A percentile compares a stretch with the other conserved stretches of the same genome.
Conservation (phyloP, 2,888 invertebrate genomes). For the Noctua pronuba region DNA sequence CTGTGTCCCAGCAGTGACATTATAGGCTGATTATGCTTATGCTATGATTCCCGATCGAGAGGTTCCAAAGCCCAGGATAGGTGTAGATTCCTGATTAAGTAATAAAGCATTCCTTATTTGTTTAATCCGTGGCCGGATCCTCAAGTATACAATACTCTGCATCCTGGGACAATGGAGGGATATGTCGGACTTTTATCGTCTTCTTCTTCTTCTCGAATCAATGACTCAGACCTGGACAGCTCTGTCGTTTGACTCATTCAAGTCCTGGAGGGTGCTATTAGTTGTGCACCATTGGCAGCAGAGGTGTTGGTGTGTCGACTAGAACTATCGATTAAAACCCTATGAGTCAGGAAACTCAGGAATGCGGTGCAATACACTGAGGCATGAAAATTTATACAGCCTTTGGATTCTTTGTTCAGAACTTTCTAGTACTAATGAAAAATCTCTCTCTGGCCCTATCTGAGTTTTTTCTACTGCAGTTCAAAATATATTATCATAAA, state of each 20-base stretch:
- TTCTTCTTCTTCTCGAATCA: not conserved
- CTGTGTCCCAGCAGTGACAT: not conserved
- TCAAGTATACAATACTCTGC: not conserved
- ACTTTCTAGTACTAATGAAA: not conserved
- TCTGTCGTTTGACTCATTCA: too few relatives aligned
- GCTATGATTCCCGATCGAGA: not conserved
- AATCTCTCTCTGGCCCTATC: not conserved
- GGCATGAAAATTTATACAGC: not conserved
- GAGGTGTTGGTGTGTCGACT: too few relatives aligned
- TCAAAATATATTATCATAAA: not conserved
- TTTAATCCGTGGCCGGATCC: not conserved
- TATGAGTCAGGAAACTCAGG: not conserved
- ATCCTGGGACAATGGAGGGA: not conserved
- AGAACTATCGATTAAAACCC: too few relatives aligned
- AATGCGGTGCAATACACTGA: not conserved
- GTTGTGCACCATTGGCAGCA: too few relatives aligned
- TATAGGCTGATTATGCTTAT: not conserved
- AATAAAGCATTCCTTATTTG: not conserved
- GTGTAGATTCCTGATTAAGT: not conserved
- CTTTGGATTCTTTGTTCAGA: not conserved
- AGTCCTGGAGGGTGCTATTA: too few relatives aligned
- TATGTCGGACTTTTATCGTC: not conserved
- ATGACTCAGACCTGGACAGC: too few relatives aligned
- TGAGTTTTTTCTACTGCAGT: not conserved
- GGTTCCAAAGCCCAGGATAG: too few relatives aligned